Evolutionary conservation across 2,797 vertebrate species (phyloP), one percentile per base, ranked within the genome.

Genomic region (Agapornis canus): DNA sequence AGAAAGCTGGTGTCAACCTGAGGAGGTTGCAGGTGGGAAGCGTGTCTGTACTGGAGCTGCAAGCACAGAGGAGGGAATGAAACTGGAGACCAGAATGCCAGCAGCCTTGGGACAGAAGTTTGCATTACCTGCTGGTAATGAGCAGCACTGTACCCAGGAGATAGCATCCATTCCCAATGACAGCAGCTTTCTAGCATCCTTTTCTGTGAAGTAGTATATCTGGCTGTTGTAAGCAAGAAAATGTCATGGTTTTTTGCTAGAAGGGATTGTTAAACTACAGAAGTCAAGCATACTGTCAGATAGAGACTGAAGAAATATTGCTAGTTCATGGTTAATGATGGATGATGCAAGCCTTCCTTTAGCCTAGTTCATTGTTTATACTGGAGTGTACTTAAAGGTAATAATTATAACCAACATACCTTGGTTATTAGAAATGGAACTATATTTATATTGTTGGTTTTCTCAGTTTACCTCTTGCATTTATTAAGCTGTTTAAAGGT

Each of bases 311-410:
- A 48, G 78, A 88, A 25, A 14, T 39, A 19, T 35, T 70, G 22
- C 35, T 86, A 18, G 29, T 76, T 86, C 56, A 51, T 79, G 90
- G 35, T 92, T 52, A 90, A 65, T 60, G 19, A 6, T 70, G 64
- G 66, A 26, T 92, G 83, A 82, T 83, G 73, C 77, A 90, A 93
- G 27, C 35, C 49, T 93, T 77, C 25, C 61, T 92, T 75, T n/a
- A 88, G n/a, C 57, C 90, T 84, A 70, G 71, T 84, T 83, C 59
- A 56, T 61, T 92, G 70, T 95, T 96, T 90, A 56, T 86, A 52
- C 15, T 82, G 63, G 40, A 86, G 56, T 39, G 37, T 70, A 45
- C 39, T 22, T 61, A 23, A 91, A 84, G 40, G 31, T 82, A 29
- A 16, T 90, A 59, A 86, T 92, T 84, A 63, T 20, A 84, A 77